Base-by-base conservation (phyloP, 2,113 vertebrate species). In the Meleagris gallopavo region DNA sequence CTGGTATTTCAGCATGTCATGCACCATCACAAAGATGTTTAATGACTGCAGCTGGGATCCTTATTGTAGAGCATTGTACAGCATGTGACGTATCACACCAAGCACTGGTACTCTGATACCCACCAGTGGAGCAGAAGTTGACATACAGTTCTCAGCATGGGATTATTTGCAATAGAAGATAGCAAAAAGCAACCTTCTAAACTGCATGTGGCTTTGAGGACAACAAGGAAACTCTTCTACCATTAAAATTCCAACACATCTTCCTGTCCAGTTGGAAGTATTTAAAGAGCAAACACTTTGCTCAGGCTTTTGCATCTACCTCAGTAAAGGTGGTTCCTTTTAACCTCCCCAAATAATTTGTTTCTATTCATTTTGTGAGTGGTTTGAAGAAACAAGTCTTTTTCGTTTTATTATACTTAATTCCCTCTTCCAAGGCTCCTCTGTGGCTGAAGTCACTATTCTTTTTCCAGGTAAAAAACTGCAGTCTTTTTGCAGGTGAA, bases 381-480 rank as follows among this genome's bases (percentile, higher is more conserved):
- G 10, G n/a, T 60, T 46, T 70, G 60, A 45, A 82, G 22, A 88
- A 60, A 10, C 5, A 25, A 70, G 72, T 65, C 38, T 48, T 8
- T 58, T 87, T 71, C n/a, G 66, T 69, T 70, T 41, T 40, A 17
- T 74, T 46, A 75, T 27, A 77, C 64, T 25, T 40, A 86, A 85
- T 83, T 79, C 32, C 27, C 60, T 41, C 15, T 74, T 79, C 64
- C 18, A 32, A 29, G 32, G 69, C 83, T 95, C 93, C 94, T 94
- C 83, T 92, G 85, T 94, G 79, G 43, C 79, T 91, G 65, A 96
- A 86, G 91, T 54, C 32, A 91, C 17, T 40, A 41, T 66, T 80
- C 64, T 76, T 80, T 70, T 84, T 70, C 66, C 81, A 45, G 24
- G 27, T 57, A 76, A 76, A 86, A 77, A 34, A 46, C 78, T 65